phyloP scores from a whole-genome alignment of 2,888 invertebrate genomes.

The Oasisia sp. region DNA sequence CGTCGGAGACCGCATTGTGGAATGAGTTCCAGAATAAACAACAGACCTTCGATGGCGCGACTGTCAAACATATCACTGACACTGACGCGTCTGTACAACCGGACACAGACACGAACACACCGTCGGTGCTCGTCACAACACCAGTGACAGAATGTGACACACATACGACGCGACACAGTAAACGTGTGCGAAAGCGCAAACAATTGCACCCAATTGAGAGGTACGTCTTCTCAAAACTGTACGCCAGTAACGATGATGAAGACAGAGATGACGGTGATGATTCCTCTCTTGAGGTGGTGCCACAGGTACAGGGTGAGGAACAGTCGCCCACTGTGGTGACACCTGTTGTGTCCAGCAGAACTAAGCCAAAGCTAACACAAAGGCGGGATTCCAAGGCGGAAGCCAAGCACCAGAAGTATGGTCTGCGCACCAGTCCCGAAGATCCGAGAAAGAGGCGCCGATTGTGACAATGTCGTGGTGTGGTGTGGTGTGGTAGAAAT shows the following conservation, averaged over 20 bases:
- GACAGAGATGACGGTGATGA: neutral
- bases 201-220: constrained; percentile 60
- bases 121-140: neutral
- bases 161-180: constrained; percentile 47
- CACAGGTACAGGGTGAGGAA: neutral
- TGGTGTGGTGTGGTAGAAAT: neutral
- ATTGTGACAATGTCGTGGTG: neutral
- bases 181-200: constrained; percentile 58
- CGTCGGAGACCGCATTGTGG: constrained; percentile 30
- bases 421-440: neutral
- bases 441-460: neutral
- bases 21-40: constrained; percentile 28
- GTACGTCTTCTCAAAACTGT: neutral
- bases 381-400: neutral
- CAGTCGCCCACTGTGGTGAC: neutral
- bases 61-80: constrained; percentile 7
- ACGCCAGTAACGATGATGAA: neutral
- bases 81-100: neutral
- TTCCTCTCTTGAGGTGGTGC: neutral
- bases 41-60: neutral
- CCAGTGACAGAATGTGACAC: neutral
- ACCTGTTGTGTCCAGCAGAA: neutral
- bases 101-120: neutral
- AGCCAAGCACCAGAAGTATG: neutral
- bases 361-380: constrained; percentile 3